Base-by-base conservation (phyloP, 2,113 vertebrate genomes). In the Nothoprocta pentlandii region DNA sequence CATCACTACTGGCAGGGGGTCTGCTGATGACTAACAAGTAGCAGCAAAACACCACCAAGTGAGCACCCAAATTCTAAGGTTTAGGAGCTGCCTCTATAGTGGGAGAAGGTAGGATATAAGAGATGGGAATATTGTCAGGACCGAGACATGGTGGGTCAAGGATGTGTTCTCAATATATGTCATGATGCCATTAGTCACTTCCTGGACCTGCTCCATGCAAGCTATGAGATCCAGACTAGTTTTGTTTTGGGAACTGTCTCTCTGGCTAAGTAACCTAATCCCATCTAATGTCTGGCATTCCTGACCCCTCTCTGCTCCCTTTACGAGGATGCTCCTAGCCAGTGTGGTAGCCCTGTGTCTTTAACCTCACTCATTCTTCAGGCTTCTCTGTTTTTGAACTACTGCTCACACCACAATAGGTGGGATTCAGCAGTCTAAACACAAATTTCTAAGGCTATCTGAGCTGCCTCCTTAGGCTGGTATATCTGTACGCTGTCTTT, bases 221-320 rank as follows among this genome's bases (percentile, higher is more conserved):
- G n/a, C 19, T 1, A 3, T 26, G 77, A 79, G 58, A 81, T 39
- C 36, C 83, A 84, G 69, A 58, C 12, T 20, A 21, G 62, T n/a
- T 92, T 73, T 96, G 80, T 92, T 95, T 71, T 56, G 83, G 90
- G 68, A 95, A 8, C 39, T 44, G 85, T 54, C 61, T 95, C 61
- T 95, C 83, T 81, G 88, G 56, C 56, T 68, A 0, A 58, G 58
- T 44, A 92, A 61, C 21, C 13, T 96, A 93, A 96, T 96, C 90
- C 83, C 6, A 0, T 81, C 68, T 90, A 56, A 95, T 76, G 95
- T 92, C 94, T 96, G 96, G 94, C 68, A 95, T 96, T 92, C 61
- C 77, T 96, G 96, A 93, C 95, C 94, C 81, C 89, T 89, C 61
- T 92, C 74, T 95, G 92, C 89, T 92, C 91, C 69, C 83, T 71